Percentiles rank a stretch among this genome's conserved stretches.
phyloP scores from a whole-genome alignment of 1,140 invertebrate species.

The Microplitis demolitor region DNA sequence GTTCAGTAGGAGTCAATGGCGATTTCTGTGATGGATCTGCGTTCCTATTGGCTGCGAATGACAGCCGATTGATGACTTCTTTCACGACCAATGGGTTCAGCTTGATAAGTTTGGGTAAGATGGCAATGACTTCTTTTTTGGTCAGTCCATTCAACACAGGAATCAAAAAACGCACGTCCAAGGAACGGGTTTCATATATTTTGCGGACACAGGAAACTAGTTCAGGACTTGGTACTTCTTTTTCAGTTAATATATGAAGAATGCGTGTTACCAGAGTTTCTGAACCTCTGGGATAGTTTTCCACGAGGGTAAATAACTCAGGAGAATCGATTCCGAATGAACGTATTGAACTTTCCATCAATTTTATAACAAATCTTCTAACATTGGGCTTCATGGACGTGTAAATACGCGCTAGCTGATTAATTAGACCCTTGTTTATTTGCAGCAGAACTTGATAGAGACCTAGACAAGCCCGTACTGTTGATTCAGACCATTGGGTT shows the following conservation, averaged over 20 bases:
- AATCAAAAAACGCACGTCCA: conserved; percentile 96
- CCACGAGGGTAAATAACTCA: conserved; percentile 81
- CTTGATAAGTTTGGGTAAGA: conserved; percentile 96
- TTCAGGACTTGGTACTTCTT: conserved; percentile 82
- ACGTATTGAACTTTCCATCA: conserved; percentile 80
- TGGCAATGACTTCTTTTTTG: conserved; percentile 90
- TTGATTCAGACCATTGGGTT: conserved; percentile 83
- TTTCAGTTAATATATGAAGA: conserved; percentile 92
- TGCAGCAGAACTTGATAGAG: conserved; percentile 86
- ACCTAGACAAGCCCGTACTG: conserved; percentile 84
- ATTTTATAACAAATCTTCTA: conserved; percentile 86
- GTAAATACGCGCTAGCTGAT: conserved; percentile 82
- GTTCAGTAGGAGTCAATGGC: conserved; percentile 85
- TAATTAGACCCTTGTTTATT: conserved; percentile 74
- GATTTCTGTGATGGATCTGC: conserved; percentile 61
- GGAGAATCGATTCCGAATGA: conserved; percentile 83
- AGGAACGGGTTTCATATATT: conserved; percentile 89
- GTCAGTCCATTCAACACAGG: conserved; percentile 92
- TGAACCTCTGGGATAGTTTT: conserved; percentile 92
- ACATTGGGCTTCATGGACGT: conserved; percentile 84
- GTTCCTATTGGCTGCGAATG: conserved; percentile 66
- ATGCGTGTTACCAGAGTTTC: conserved; percentile 92
- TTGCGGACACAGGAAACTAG: conserved; percentile 87
- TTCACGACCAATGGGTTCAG: conserved; percentile 95
- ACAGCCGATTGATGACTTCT: conserved; percentile 83